These are phyloP conservation scores for Chrysoperla carnea DNA, from an alignment of 1,140 invertebrate genomes.

Conservation along the genomic window DNA sequence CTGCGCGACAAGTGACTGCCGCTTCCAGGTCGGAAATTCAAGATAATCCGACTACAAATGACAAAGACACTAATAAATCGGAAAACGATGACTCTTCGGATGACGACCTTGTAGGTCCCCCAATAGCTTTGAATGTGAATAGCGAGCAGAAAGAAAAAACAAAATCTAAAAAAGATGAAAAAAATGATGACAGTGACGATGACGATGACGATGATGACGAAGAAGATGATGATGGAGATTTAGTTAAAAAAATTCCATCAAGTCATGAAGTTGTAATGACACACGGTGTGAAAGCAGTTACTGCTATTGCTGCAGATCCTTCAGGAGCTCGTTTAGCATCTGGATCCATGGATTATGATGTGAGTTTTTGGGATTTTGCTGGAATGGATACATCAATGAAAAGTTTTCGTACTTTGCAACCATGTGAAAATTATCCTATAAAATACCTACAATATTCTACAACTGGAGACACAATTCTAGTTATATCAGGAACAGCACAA, in stretches of 20 bases:
- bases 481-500: conserved; percentile 79
- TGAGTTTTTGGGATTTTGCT: conserved; percentile 95
- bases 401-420: conserved; percentile 80
- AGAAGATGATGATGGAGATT: conserved; percentile 27
- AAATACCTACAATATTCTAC: conserved; percentile 77
- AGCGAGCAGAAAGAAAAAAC: conserved; percentile 9
- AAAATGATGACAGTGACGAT: conserved; percentile 22
- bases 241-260: conserved; percentile 49
- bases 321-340: conserved; percentile 63
- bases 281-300: conserved; percentile 73
- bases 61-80: conserved; percentile 10
- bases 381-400: conserved; percentile 87
- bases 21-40: too few relatives aligned
- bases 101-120: conserved; percentile 37
- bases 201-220: conserved; percentile 32
- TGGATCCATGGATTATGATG: conserved; percentile 88
- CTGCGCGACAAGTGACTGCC: conserved; percentile 18
- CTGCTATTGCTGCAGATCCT: conserved; percentile 77
- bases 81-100: conserved; percentile 7
- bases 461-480: conserved; percentile 87
- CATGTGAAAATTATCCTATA: conserved; percentile 92
- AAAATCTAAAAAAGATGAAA: conserved; percentile 10
- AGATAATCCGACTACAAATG: not conserved
- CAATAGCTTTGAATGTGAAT: conserved; percentile 22
- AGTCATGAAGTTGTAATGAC: conserved; percentile 64